These are phyloP conservation scores for Poeciliopsis prolifica DNA, from an alignment of 2,113 vertebrate genomes.

Conservation along the genomic window DNA sequence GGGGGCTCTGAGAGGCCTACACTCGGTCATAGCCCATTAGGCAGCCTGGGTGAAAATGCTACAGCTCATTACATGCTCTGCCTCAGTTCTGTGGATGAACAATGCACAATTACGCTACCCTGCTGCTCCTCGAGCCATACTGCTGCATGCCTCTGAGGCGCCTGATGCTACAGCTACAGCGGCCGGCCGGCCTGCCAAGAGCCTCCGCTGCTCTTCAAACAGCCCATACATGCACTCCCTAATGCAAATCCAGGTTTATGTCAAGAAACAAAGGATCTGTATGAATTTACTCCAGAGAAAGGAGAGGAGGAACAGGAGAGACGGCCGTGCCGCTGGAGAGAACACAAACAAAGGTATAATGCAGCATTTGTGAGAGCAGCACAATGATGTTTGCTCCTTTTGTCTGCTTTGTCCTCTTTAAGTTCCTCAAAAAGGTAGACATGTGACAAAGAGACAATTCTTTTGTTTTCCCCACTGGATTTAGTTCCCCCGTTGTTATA, in stretches of 20 bases:
- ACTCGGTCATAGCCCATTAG: conserved; percentile 81
- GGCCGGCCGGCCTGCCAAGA: conserved; percentile 60
- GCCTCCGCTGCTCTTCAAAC: conserved; percentile 63
- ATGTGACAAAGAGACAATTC: conserved; percentile 26
- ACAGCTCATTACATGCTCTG: conserved; percentile 83
- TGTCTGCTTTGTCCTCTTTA: conserved; percentile 44
- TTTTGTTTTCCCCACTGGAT: conserved; percentile 41
- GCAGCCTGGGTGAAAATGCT: conserved; percentile 75
- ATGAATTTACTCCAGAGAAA: conserved; percentile 61
- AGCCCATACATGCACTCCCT: conserved; percentile 59
- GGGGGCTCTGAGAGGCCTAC: conserved; percentile 64
- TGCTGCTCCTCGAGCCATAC: conserved; percentile 68
- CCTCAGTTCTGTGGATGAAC: conserved; percentile 81
- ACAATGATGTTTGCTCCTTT: conserved; percentile 54
- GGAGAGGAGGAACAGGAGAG: conserved; percentile 42
- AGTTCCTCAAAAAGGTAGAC: conserved; percentile 39
- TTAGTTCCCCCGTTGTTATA: conserved; percentile 25
- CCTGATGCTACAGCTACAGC: conserved; percentile 57
- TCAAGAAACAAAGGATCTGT: conserved; percentile 56
- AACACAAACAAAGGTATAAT: conserved; percentile 60
- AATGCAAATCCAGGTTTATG: conserved; percentile 70
- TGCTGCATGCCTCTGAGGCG: conserved; percentile 64
- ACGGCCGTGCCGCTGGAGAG: conserved; percentile 28
- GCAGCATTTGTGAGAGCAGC: conserved; percentile 52
- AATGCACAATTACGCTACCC: conserved; percentile 80